These are phyloP conservation scores for Leptopilina drosophilae DNA, from an alignment of 2,888 invertebrate species.

Conservation along the genomic window DNA sequence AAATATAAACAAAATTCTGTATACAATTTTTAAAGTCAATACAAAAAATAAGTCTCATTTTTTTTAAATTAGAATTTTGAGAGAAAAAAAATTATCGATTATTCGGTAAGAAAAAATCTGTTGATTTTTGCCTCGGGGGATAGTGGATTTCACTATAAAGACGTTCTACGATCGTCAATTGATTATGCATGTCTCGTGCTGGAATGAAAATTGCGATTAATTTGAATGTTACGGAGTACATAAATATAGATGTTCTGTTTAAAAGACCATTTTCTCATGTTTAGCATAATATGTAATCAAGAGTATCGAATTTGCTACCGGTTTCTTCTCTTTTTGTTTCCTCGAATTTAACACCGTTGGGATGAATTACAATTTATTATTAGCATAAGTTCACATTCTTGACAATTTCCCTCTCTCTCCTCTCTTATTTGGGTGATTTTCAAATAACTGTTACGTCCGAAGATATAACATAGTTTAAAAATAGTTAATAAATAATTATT, in stretches of 20 bases:
- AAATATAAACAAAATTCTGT: not conserved
- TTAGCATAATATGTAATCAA: slow-evolving; percentile 70
- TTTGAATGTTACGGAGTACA: slow-evolving; percentile 55
- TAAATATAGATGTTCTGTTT: slow-evolving; percentile 75
- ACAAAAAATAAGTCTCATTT: no score
- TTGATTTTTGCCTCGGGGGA: slow-evolving; percentile 17
- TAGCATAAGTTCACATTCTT: slow-evolving; percentile 3
- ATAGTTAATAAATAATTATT: no score
- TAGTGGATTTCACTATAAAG: slow-evolving; percentile 34
- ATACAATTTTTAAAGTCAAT: no score
- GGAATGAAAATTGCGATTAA: slow-evolving; percentile 65
- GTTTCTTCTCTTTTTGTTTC: slow-evolving; percentile 5
- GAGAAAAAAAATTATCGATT: not conserved
- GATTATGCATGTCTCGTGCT: slow-evolving; percentile 56
- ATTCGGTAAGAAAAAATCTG: not conserved
- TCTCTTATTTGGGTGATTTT: no score
- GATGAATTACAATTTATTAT: slow-evolving; percentile 12
- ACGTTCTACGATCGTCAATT: slow-evolving; percentile 43
- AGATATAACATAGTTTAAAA: no score
- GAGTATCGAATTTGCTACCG: slow-evolving; percentile 33
- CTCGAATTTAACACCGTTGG: slow-evolving; percentile 35
- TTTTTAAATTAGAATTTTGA: no score
- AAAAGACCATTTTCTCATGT: slow-evolving; percentile 74
- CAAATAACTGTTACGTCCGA: no score
- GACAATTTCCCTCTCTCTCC: no score